Percentiles rank a stretch among this genome's conserved stretches.
These are phyloP conservation scores for Onychomys torridus DNA, from an alignment of 2,797 vertebrate species.

Conservation along the genomic window DNA sequence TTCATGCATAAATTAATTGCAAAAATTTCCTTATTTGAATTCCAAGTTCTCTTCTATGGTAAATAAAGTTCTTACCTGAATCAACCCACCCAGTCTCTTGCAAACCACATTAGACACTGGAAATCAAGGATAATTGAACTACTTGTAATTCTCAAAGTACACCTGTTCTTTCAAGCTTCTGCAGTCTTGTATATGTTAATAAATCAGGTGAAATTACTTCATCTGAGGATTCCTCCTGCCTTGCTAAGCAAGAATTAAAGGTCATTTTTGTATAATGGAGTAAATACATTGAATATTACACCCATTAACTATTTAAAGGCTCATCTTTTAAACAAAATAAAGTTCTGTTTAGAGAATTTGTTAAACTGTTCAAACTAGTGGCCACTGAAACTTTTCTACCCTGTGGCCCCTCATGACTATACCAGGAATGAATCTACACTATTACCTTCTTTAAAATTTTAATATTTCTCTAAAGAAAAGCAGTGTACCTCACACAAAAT, in stretches of 20 bases:
- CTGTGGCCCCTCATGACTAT: neutral
- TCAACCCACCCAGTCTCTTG: neutral
- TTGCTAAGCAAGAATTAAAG: constrained; percentile 33
- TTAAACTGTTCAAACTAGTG: neutral
- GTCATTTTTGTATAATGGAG: neutral
- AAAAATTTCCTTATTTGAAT: constrained; percentile 21
- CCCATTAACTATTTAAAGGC: neutral
- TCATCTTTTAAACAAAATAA: constrained; percentile 37
- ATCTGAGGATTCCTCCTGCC: neutral
- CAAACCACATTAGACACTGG: neutral
- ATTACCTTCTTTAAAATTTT: neutral
- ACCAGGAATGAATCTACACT: neutral
- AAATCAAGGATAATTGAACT: constrained; percentile 42
- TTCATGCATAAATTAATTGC: constrained; percentile 5
- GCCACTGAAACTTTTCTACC: neutral
- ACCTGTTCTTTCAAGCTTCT: neutral
- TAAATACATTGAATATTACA: neutral
- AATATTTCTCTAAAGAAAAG: neutral
- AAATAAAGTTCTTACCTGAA: neutral
- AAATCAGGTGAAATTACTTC: neutral
- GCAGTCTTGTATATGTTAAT: neutral
- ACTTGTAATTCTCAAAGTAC: neutral
- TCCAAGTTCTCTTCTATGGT: neutral
- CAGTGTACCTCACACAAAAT: neutral
- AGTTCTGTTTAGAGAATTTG: neutral